Evolutionary conservation across 2,113 vertebrate species (phyloP).

Genomic region (Oplegnathus fasciatus): DNA sequence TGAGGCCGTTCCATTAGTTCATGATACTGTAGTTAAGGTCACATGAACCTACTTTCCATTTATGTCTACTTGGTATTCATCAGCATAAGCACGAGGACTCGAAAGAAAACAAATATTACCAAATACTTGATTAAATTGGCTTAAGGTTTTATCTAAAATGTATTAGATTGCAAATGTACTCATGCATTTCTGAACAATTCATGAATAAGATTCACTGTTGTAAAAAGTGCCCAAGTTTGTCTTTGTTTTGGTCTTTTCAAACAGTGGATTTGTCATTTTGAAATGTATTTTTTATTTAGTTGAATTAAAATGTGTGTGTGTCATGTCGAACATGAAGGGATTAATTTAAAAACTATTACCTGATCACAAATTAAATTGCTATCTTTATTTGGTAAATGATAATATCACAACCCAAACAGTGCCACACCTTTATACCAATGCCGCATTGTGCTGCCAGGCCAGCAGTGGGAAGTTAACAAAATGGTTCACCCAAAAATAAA

Average conservation of each 20-base stretch:
- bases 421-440: neutral
- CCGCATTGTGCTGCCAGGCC: too few relatives aligned
- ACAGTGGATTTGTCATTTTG: neutral
- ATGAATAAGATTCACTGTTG: constrained; percentile 10
- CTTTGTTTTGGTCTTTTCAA: neutral
- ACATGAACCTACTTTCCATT: constrained; percentile 13
- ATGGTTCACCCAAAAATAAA: too few relatives aligned
- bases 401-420: neutral
- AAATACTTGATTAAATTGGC: constrained; percentile 42
- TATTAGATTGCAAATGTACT: constrained; percentile 31
- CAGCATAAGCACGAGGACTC: neutral
- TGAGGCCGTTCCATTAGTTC: neutral
- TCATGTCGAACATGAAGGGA: neutral
- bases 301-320: neutral
- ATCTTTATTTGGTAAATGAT: neutral
- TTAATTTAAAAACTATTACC: neutral
- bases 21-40: constrained; percentile 13
- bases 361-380: neutral
- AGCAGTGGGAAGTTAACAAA: too few relatives aligned
- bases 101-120: constrained; percentile 44
- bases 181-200: constrained; percentile 1
- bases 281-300: neutral
- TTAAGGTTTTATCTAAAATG: constrained; percentile 36
- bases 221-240: too few relatives aligned
- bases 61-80: constrained; percentile 22